Percentiles rank a stretch among this genome's conserved stretches.
Conservation (phyloP, 2,113 vertebrate species). For the Cryptomyrus ogoouensis region DNA sequence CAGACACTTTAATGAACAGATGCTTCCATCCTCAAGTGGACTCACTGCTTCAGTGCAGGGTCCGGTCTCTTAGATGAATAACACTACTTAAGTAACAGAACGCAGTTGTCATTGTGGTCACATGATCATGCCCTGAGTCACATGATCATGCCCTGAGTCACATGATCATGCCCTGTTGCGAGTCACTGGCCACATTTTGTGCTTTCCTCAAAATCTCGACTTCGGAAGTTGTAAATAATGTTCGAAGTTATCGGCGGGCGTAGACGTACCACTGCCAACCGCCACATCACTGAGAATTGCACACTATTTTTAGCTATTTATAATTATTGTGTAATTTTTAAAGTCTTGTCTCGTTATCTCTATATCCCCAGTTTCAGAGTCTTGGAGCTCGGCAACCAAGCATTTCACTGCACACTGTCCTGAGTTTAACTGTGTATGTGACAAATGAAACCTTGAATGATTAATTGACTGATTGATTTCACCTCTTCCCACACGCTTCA, state of each 20-base stretch:
- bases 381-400: background rate
- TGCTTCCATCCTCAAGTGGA: background rate
- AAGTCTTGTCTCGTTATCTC: background rate
- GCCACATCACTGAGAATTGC: background rate
- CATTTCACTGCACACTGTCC: background rate
- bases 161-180: background rate
- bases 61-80: background rate
- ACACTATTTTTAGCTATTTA: background rate
- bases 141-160: background rate
- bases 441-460: background rate
- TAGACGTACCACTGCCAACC: background rate
- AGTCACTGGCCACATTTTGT: background rate
- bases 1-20: background rate
- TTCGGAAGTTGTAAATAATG: background rate
- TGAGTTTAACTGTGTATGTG: background rate
- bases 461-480: background rate
- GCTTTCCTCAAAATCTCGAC: background rate
- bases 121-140: background rate
- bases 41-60: background rate
- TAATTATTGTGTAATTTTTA: background rate
- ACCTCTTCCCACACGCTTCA: background rate
- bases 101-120: background rate
- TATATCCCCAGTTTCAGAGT: background rate
- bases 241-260: background rate
- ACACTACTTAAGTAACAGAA: background rate